Base-by-base conservation (phyloP, 2,113 vertebrate species). In the Mixornis gularis region DNA sequence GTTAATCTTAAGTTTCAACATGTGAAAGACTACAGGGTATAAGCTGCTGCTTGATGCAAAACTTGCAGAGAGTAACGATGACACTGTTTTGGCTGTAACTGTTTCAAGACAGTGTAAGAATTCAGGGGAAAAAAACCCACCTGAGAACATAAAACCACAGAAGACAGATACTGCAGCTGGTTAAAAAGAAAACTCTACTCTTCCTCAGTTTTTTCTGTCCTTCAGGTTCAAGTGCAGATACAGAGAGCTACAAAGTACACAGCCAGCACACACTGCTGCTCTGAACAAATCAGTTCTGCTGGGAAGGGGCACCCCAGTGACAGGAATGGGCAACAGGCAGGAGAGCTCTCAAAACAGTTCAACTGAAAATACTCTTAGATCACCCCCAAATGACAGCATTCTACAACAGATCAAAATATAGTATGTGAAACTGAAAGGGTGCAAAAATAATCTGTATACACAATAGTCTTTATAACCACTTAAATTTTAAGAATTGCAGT, bases 101-200 rank as follows among this genome's bases (percentile, higher is more conserved):
- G 71, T 69, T 90, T 74, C 48, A 85, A 85, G 10, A 15, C 49
- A 78, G 30, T 16, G 1, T 52, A 80, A 59, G 46, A 70, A 36
- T 52, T 65, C 0, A 38, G 0, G 10, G 10, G 5, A 2, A n/a
- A 70, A 6, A 32, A 25, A 5, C 9, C 15, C 25, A 62, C 9
- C 11, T 17, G 62, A 73, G 38, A 77, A 26, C 4, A 8, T 25
- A 68, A 78, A 66, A 83, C 22, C n/a, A 62, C 12, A 76, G 44
- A 65, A 40, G 27, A 62, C 15, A 60, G 49, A 73, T 21, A 41
- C 29, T 30, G 18, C n/a, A 81, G 21, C 13, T 34, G 12, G 30
- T 29, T 81, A 68, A 59, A 74, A 71, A 41, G 14, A 64, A 83
- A 81, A 60, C 16, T 9, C 2, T 13, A 41, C 9, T 51, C 43